Conservation (phyloP, 2,888 invertebrate genomes). For the Stenodema calcarata region DNA sequence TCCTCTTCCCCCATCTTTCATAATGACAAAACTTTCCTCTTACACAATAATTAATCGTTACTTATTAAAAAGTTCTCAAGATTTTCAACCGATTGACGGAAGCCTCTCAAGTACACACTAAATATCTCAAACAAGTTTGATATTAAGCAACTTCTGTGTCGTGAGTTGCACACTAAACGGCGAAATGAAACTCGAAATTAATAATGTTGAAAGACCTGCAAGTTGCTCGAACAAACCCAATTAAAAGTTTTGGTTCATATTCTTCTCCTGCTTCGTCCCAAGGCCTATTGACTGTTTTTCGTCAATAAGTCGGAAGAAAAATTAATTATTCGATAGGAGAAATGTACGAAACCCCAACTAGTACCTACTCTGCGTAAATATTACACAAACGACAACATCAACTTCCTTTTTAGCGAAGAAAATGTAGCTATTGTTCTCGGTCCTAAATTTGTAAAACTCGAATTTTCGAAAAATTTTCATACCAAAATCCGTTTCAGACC, state of each 20-base stretch:
- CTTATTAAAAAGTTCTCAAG: slow-evolving; percentile 31
- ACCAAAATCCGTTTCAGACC: too few relatives aligned
- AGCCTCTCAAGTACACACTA: slow-evolving; percentile 25
- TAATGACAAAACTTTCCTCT: slow-evolving; percentile 32
- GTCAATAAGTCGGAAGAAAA: background rate
- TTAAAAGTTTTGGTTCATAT: slow-evolving; percentile 27
- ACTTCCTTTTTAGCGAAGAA: too few relatives aligned
- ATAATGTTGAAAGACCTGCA: slow-evolving; percentile 13
- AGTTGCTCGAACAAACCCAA: slow-evolving; percentile 30
- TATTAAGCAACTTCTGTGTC: slow-evolving; percentile 35
- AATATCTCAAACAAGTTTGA: slow-evolving; percentile 39
- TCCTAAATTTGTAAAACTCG: too few relatives aligned
- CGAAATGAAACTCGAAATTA: slow-evolving; percentile 32
- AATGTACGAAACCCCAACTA: too few relatives aligned
- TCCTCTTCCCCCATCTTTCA: slow-evolving; percentile 7
- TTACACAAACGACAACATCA: too few relatives aligned
- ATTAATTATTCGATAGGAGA: too few relatives aligned
- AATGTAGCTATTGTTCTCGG: too few relatives aligned
- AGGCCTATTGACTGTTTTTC: background rate
- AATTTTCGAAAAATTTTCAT: too few relatives aligned
- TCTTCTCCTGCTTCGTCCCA: background rate
- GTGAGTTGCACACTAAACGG: slow-evolving; percentile 1
- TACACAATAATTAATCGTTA: slow-evolving; percentile 34
- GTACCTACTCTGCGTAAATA: too few relatives aligned
- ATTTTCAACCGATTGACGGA: slow-evolving; percentile 18